Evolutionary conservation across 2,888 invertebrate genomes (phyloP), one percentile per base, ranked within the genome.

Genomic region (Catocala nupta): DNA sequence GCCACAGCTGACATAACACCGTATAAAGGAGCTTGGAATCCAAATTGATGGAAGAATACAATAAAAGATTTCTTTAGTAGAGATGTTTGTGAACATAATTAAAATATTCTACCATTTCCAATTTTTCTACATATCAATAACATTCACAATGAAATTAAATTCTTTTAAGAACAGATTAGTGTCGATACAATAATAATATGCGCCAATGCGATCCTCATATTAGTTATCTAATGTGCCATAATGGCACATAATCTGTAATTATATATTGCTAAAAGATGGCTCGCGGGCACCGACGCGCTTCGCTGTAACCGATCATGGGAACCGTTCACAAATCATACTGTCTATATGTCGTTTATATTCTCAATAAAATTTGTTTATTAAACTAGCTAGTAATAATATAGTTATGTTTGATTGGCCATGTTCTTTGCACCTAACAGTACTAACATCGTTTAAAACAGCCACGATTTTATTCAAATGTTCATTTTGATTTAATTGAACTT

Each of bases 211-310:
- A 44, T 25, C 16, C 50, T 11, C n/a, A 36, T 39, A 56, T 62
- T 56, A 48, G 47, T 44, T 47, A 51, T 51, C 63, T 77, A 77
- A 77, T 76, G 64, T 56, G 62, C 59, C 34, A 42, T 59, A 59
- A 59, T 59, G 36, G 48, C 33, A 50, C 53, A 47, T 61, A 68
- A 67, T 59, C 73, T 61, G 55, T 70, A 76, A 70, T 77, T 77
- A 75, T 65, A 8, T 48, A n/a, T 64, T 77, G 74, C 68, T 59
- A 77, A 74, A 73, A 76, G 25, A 65, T 49, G n/a, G 63, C 74
- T 47, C 1, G 60, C 43, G 56, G 74, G 61, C 62, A 57, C 55
- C 50, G 42, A n/a, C 48, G 43, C 39, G 61, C 64, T 51, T 63
- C 63, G 53, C 62, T 70, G 55, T 59, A 61, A 73, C 45, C 52